Base-by-base conservation (phyloP, 2,888 invertebrate genomes). In the Caenorhabditis sp. region DNA sequence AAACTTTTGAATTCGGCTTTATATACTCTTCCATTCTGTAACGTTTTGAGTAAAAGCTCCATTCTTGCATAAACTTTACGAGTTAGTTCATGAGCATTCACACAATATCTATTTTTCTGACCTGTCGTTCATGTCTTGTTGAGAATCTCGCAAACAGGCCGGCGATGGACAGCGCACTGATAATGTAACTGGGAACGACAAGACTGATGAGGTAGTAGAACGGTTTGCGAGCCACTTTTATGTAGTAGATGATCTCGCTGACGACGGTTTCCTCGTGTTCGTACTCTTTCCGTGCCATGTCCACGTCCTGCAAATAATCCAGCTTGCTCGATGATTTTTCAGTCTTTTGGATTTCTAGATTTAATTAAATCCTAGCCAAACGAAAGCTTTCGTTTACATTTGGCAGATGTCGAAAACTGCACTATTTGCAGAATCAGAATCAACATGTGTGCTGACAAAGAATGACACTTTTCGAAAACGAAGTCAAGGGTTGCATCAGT, bases 131-230 rank as follows among this genome's bases (percentile, higher is more conserved):
- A 32, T 83, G 79, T 66, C 75, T 75, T 6, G 85, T 85, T 2
- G 84, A 85, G 58, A 86, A 86, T 27, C 85, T 56, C 1, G 86
- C 83, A 56, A 86, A 86, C 2, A 86, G 56, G 8, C 86, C 86
- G 5, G 84, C 85, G 17, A 86, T 80, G 0, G 83, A 83, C 0
- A 86, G 72, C 8, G 80, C 77, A 27, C 84, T 85, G 59, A 86
- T 86, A 63, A 86, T 83, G 62, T 83, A 85, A 41, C 83, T 82
- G 2, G 86, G 86, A 0, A 85, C 77, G 13, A 85, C 83, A 1
- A 86, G 72, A 22, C 79, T 78, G 26, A 84, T 76, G 17, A 86
- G 71, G 65, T 85, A 86, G 66, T 83, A 82, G 52, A 86, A 82
- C 5, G 86, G 85, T 22, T 85, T 85, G 9, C 86, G 59, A 0